Evolutionary conservation across 2,797 vertebrate species (phyloP), one percentile per base, ranked within the genome.

Genomic region (Spondyliosoma cantharus): DNA sequence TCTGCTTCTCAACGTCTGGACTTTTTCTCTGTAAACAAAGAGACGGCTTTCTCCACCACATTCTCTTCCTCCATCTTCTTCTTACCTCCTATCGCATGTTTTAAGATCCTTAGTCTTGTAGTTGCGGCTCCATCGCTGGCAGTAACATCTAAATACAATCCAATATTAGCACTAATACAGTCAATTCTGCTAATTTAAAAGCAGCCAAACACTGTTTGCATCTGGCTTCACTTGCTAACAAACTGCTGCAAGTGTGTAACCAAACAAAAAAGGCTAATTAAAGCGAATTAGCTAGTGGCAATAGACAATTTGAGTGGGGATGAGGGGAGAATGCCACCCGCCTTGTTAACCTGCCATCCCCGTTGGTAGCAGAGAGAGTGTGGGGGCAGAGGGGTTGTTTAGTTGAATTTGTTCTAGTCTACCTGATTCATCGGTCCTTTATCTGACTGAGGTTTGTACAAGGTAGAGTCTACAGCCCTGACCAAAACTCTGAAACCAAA

Each of bases 11-110:
- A 76, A 75, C 59, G 63, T 84, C 71, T 72, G 74, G 20, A 62
- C 79, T 72, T 69, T 53, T 53, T 87, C 69, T 81, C 85, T 57
- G 53, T 62, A 78, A 82, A 78, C 53, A 70, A 73, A 81, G 42
- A 72, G 76, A 76, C 78, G 62, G 15, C 37, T 37, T 37, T 11
- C 37, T 37, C 37, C 37, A 37, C 37, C 37, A 37, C 37, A 9
- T 37, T 37, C 61, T 20, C n/a, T 50, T 22, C 12, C 13, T 72
- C 64, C 3, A n/a, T 27, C 32, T 24, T 32, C 1, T n/a, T 52
- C 27, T 46, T 45, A 59, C 25, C 15, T 68, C 54, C 64, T 13
- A 20, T 59, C 15, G 27, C 7, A 19, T 11, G 4, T 25, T 63
- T 42, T 67, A 7, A 7, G 9, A 37, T 37, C 22, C 6, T 52